phyloP scores from a whole-genome alignment of 2,888 invertebrate genomes.

The Tenthredo scrophulariae region DNA sequence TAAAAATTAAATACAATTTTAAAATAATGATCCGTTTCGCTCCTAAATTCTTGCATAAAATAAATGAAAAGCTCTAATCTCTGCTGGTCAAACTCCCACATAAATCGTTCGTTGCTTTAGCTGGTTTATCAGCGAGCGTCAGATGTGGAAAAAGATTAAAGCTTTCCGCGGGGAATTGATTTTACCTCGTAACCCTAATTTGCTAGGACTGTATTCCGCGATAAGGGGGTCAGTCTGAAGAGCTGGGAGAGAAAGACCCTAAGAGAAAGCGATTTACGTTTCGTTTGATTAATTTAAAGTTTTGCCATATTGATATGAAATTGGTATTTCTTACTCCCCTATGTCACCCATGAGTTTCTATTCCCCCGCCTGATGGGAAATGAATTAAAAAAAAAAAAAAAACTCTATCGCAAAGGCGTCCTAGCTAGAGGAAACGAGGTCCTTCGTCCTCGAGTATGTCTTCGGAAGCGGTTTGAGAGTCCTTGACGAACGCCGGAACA shows the following conservation, averaged over 20 bases:
- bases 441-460: constrained; percentile 20
- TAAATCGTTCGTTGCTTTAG: background rate
- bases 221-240: background rate
- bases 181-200: constrained; percentile 25
- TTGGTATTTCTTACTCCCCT: background rate
- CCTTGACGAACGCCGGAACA: constrained; percentile 23
- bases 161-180: background rate
- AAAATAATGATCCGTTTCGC: too few species aligned
- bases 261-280: background rate
- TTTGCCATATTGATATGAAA: background rate
- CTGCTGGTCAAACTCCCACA: background rate
- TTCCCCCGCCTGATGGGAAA: background rate
- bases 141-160: background rate
- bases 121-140: background rate
- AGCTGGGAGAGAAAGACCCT: background rate
- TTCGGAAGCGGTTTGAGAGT: constrained; percentile 17
- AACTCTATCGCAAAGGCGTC: background rate
- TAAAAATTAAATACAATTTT: too few species aligned
- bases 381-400: background rate
- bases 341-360: background rate
- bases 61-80: background rate
- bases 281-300: constrained; percentile 3
- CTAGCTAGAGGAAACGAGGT: constrained; percentile 24
- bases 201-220: background rate
- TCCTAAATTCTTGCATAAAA: too few species aligned